Conservation (phyloP, 2,888 invertebrate genomes). For the Odontomyia ornata region DNA sequence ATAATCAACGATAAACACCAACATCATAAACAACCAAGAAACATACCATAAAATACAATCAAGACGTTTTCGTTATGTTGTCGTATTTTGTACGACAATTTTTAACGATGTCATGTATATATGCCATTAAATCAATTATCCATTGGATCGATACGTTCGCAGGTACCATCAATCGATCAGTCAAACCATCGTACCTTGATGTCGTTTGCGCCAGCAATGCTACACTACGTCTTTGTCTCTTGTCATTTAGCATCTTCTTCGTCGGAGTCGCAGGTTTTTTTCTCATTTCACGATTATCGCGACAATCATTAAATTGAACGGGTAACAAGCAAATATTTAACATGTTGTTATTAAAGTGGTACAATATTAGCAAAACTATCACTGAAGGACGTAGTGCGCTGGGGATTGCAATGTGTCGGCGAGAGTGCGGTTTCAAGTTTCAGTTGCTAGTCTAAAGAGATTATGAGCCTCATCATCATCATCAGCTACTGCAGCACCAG, state of each 20-base stretch:
- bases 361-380: slow-evolving; percentile 40
- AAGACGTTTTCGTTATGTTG: slow-evolving; percentile 32
- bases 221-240: background rate
- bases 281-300: background rate
- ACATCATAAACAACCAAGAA: slow-evolving; percentile 40
- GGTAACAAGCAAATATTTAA: slow-evolving; percentile 42
- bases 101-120: slow-evolving; percentile 36
- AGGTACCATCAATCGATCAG: slow-evolving; percentile 27
- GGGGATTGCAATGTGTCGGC: background rate
- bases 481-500: too few relatives aligned
- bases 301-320: slow-evolving; percentile 10
- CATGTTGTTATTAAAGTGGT: slow-evolving; percentile 35
- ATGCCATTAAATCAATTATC: slow-evolving; percentile 44
- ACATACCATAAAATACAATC: slow-evolving; percentile 43
- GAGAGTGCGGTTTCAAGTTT: background rate
- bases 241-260: too few relatives aligned
- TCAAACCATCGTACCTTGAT: background rate
- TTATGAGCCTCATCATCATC: background rate
- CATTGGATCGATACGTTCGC: slow-evolving; percentile 18
- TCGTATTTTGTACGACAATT: slow-evolving; percentile 41
- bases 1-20: slow-evolving; percentile 11
- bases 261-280: background rate
- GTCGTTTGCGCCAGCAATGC: background rate
- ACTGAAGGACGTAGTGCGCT: background rate
- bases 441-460: background rate